Conservation (phyloP, 2,888 invertebrate genomes). For the Hedychridium roseum region DNA sequence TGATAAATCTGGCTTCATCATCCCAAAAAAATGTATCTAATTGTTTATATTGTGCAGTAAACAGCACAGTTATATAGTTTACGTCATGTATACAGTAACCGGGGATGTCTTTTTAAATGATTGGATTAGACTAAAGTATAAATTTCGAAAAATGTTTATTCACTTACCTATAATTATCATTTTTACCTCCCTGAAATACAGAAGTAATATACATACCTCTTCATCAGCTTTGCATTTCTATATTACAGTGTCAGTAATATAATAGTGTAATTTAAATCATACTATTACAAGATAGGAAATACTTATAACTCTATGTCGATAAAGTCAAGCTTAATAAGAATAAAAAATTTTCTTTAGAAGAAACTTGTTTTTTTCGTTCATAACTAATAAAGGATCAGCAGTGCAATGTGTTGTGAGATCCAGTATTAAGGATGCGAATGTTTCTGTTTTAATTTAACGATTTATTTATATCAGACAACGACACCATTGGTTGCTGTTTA, state of each 20-base stretch:
- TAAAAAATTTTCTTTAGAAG: slow-evolving; percentile 45
- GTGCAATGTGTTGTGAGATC: neutral
- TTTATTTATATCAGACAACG: slow-evolving; percentile 55
- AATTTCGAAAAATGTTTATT: slow-evolving; percentile 29
- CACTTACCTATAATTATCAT: slow-evolving; percentile 23
- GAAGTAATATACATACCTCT: slow-evolving; percentile 40
- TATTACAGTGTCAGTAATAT: slow-evolving; percentile 42
- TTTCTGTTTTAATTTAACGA: slow-evolving; percentile 34
- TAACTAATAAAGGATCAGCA: neutral
- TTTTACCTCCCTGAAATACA: slow-evolving; percentile 29
- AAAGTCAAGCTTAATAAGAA: slow-evolving; percentile 43
- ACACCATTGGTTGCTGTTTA: slow-evolving; percentile 48
- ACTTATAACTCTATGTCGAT: slow-evolving; percentile 41
- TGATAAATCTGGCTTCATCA: too few relatives aligned
- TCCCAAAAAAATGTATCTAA: too few relatives aligned
- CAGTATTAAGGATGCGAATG: neutral
- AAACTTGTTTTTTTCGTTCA: slow-evolving; percentile 2
- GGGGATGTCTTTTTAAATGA: too few relatives aligned
- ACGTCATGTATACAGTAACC: too few relatives aligned
- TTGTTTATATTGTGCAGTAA: too few relatives aligned
- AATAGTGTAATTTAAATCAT: slow-evolving; percentile 46
- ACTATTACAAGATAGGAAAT: slow-evolving; percentile 36
- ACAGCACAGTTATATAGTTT: too few relatives aligned
- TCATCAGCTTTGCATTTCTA: slow-evolving; percentile 44
- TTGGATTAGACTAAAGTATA: slow-evolving; percentile 28